Percentiles rank a stretch among this genome's conserved stretches.
These are phyloP conservation scores for Galaxea fascicularis DNA, from an alignment of 92 coral and sea anemone species.

Conservation along the genomic window DNA sequence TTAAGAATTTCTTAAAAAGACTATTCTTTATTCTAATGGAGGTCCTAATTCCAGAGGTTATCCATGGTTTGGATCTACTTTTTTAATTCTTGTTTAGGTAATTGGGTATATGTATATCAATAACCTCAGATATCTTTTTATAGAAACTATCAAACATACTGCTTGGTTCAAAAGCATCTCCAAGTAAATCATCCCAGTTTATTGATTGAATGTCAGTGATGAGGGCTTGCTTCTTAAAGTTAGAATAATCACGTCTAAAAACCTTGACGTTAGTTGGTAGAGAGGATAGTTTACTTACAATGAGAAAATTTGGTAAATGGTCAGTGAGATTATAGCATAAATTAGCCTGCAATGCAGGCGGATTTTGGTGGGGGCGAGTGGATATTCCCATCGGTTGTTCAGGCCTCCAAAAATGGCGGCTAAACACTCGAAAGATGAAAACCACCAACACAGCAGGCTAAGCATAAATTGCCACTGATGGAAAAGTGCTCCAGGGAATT, in stretches of 20 bases:
- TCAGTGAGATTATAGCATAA: conserved; percentile 23
- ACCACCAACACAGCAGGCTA: too few relatives aligned
- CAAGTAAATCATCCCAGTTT: conserved; percentile 10
- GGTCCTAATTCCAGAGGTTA: too few relatives aligned
- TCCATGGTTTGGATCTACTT: conserved; percentile 18
- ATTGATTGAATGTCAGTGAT: conserved; percentile 8
- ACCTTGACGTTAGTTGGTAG: conserved; percentile 21
- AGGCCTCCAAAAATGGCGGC: too few relatives aligned
- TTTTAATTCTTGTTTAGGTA: conserved; percentile 14
- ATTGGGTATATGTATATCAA: conserved; percentile 13
- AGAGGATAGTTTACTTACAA: conserved; percentile 30
- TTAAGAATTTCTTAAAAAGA: too few relatives aligned
- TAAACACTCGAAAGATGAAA: too few relatives aligned
- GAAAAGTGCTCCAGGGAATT: conserved; percentile 19
- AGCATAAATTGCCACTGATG: too few relatives aligned
- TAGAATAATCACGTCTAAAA: conserved; percentile 30
- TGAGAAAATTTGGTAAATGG: conserved; percentile 42
- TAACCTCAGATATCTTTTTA: not conserved
- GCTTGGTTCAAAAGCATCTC: conserved; percentile 1
- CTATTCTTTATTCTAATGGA: too few relatives aligned
- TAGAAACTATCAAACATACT: conserved; percentile 19
- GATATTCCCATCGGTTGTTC: too few relatives aligned
- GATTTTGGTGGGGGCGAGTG: too few relatives aligned
- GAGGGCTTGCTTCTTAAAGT: conserved; percentile 16
- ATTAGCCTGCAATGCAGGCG: too few relatives aligned